Percentiles rank a stretch among this genome's conserved stretches.
Evolutionary conservation across 2,888 invertebrate genomes (phyloP).

Genomic region (Pheosia tremula): DNA sequence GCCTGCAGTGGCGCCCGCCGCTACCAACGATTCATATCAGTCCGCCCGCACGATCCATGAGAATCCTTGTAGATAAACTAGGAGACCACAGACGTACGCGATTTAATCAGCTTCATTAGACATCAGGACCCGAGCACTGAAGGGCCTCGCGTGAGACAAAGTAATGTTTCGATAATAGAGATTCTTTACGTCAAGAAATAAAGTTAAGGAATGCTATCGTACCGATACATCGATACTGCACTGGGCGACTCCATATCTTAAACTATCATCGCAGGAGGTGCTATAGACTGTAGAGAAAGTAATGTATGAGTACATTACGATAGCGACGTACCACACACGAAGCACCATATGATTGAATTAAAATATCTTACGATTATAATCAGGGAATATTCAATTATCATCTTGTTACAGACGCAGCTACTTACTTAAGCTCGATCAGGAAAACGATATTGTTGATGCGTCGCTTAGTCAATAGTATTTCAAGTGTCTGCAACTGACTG

Average conservation of each 20-base stretch:
- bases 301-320: slow-evolving; percentile 66
- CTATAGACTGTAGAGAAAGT: slow-evolving; percentile 66
- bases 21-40: slow-evolving; percentile 57
- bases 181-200: slow-evolving; percentile 44
- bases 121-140: slow-evolving; percentile 44
- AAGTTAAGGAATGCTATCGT: slow-evolving; percentile 45
- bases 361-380: slow-evolving; percentile 26
- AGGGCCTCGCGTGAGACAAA: slow-evolving; percentile 52
- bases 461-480: slow-evolving; percentile 21
- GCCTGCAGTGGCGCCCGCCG: slow-evolving; percentile 25
- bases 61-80: slow-evolving; percentile 66
- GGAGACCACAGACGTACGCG: slow-evolving; percentile 56
- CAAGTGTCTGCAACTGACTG: slow-evolving; percentile 16
- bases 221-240: slow-evolving; percentile 50
- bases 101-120: slow-evolving; percentile 74
- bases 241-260: slow-evolving; percentile 52
- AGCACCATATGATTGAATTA: slow-evolving; percentile 52
- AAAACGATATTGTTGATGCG: slow-evolving; percentile 19
- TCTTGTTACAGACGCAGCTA: slow-evolving; percentile 28
- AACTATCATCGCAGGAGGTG: slow-evolving; percentile 66
- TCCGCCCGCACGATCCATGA: slow-evolving; percentile 62
- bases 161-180: slow-evolving; percentile 37
- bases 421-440: slow-evolving; percentile 23
- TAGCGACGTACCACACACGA: slow-evolving; percentile 68
- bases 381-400: slow-evolving; percentile 33